Evolutionary conservation across 2,888 invertebrate species (phyloP), one percentile per base, ranked within the genome.

Genomic region (Cataglyphis albicans): DNA sequence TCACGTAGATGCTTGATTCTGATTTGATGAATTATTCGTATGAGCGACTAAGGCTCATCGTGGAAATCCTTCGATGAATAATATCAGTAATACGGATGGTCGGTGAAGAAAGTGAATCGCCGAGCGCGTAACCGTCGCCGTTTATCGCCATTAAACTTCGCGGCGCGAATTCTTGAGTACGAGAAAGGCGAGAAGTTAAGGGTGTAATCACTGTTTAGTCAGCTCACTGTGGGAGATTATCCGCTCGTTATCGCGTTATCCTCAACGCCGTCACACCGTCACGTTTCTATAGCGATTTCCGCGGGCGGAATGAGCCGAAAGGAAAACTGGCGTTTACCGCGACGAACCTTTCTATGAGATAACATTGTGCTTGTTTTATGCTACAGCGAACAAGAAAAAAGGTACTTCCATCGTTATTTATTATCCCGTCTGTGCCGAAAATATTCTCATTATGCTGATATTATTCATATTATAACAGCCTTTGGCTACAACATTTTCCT

Each of bases 121-220:
- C 65, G 57, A 32, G 52, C 64, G 73, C 35, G 32, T 55, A 67
- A 76, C 61, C 59, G 64, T 25, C 52, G 41, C 57, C 63, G 63
- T 83, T 85, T 84, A 83, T 85, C 81, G 81, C 57, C 80, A 83
- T 86, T 86, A 88, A 88, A 88, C 67, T 84, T 83, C n/a, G 76
- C 65, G 73, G 73, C 57, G 73, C 68, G 83, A 84, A 84, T 83
- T 88, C 86, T 85, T 73, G 81, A 84, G 75, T 76, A 74, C 59
- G 68, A 84, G 86, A 85, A 86, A 86, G 76, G 83, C 81, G 73
- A 85, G 80, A 88, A 89, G 86, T 88, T 86, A 83, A 87, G 85
- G 83, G 82, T 90, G 89, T 90, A 91, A 90, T 91, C 90, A 86
- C 82, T 90, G 89, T 90, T 91, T 90, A 90, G 88, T 88, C 90